Evolutionary conservation across 2,113 vertebrate species (phyloP).

Genomic region (Corythoichthys haematopterus): DNA sequence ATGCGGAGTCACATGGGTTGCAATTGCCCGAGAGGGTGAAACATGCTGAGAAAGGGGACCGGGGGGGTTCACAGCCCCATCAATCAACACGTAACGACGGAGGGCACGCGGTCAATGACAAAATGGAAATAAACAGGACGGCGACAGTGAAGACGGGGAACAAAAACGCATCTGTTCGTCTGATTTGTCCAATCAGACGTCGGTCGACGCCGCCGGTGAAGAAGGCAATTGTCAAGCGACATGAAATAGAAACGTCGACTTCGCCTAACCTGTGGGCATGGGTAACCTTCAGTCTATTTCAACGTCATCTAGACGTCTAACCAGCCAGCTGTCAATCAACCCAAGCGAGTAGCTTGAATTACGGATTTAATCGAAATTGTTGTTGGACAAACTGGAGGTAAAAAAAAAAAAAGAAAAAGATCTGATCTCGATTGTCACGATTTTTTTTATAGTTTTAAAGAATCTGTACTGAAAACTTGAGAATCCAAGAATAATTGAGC

Average conservation of each 20-base stretch:
- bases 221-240: slow-evolving; percentile 5
- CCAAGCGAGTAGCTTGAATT: background rate
- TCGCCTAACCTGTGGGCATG: slow-evolving; percentile 26
- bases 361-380: too few relatives aligned
- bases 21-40: slow-evolving; percentile 9
- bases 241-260: slow-evolving; percentile 32
- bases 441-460: too few relatives aligned
- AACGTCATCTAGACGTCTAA: slow-evolving; percentile 27
- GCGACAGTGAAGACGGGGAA: slow-evolving; percentile 7
- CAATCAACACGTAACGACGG: slow-evolving; percentile 55
- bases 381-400: too few relatives aligned
- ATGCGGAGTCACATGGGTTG: slow-evolving; percentile 40
- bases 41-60: slow-evolving; percentile 19
- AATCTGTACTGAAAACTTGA: too few relatives aligned
- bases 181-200: slow-evolving; percentile 36
- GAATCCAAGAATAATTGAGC: too few relatives aligned
- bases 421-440: too few relatives aligned
- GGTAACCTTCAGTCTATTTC: slow-evolving; percentile 43
- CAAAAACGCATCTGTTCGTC: slow-evolving; percentile 32
- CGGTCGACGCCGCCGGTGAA: slow-evolving; percentile 10
- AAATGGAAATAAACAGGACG: slow-evolving; percentile 50
- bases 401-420: too few relatives aligned
- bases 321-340: slow-evolving; percentile 4
- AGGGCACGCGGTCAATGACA: slow-evolving; percentile 47
- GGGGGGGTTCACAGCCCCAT: slow-evolving; percentile 13